Evolutionary conservation across 2,113 vertebrate genomes (phyloP).

Genomic region (Brachyhypopomus gauderio): DNA sequence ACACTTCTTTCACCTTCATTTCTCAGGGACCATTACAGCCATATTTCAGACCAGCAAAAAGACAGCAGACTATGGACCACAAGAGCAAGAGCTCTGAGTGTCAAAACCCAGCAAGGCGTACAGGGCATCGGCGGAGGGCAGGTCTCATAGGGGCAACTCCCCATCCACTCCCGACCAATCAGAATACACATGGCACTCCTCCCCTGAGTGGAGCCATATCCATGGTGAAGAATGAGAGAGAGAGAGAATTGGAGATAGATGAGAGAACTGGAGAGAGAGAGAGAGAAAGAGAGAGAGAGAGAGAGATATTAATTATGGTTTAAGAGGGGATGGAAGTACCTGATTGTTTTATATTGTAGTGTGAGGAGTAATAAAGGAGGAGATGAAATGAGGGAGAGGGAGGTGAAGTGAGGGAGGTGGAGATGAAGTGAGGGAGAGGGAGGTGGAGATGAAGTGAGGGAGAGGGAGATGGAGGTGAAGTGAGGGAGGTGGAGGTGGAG

Average conservation of each 20-base stretch:
- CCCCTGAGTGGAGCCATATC: conserved; percentile 7
- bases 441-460: not conserved
- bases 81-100: not conserved
- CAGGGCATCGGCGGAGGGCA: not conserved
- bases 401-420: no score
- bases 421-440: not conserved
- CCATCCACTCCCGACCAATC: conserved; percentile 29
- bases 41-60: not conserved
- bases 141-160: conserved; percentile 18
- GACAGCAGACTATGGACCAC: not conserved
- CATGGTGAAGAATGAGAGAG: not conserved
- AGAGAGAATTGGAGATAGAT: no score
- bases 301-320: not conserved
- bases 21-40: no score
- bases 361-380: no score
- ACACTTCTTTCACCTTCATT: not conserved
- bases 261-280: no score
- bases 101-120: conserved; percentile 1
- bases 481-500: not conserved
- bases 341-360: no score
- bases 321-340: not conserved
- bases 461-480: not conserved
- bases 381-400: not conserved
- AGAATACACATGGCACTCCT: conserved; percentile 2
- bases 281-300: not conserved